Conservation (phyloP, 1,140 invertebrate genomes). For the Hyphantria cunea region DNA sequence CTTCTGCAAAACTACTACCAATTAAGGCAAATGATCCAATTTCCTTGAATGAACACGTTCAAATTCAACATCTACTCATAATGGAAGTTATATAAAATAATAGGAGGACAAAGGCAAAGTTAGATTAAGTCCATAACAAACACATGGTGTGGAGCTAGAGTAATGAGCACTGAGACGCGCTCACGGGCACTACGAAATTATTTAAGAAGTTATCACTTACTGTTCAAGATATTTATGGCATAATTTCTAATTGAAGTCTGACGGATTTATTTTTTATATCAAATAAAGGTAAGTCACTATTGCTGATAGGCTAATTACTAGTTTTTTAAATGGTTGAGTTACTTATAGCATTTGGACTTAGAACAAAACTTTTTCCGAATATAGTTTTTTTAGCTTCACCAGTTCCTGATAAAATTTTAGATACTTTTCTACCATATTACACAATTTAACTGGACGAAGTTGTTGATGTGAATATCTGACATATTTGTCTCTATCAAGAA, state of each 20-base stretch:
- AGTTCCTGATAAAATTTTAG: no score
- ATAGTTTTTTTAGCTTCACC: no score
- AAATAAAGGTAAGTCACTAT: no score
- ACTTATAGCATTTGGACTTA: no score
- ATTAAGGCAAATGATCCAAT: conserved; percentile 1
- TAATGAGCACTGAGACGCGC: conserved; percentile 16
- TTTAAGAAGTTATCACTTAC: conserved; percentile 26
- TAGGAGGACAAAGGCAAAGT: conserved; percentile 24
- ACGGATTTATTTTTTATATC: neutral
- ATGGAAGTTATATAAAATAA: conserved; percentile 22
- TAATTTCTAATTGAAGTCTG: conserved; percentile 2
- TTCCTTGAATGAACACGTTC: neutral
- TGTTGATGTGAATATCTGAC: no score
- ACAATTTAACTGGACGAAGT: no score
- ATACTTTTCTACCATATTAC: no score
- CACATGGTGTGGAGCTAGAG: conserved; percentile 15
- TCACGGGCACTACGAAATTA: conserved; percentile 19
- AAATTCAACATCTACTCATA: conserved; percentile 21
- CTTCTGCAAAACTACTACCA: neutral
- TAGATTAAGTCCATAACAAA: conserved; percentile 25
- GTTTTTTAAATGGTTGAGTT: no score
- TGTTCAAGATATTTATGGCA: conserved; percentile 19
- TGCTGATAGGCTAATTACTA: no score
- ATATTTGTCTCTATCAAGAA: no score
- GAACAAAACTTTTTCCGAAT: no score